Evolutionary conservation across 2,113 vertebrate species (phyloP).

Genomic region (Labeo catla): DNA sequence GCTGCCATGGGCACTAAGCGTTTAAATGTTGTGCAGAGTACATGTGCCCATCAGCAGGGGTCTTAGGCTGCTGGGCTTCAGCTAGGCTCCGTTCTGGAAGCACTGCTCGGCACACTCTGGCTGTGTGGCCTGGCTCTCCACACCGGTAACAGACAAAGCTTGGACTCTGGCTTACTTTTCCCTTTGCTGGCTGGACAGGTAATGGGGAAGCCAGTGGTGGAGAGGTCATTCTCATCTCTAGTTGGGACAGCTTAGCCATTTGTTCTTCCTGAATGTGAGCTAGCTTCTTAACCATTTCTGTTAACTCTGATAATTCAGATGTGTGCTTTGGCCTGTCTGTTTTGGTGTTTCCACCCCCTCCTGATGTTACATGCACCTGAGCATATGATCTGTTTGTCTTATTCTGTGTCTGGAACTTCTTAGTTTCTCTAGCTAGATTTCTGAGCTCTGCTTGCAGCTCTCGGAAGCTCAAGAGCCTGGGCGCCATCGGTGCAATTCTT

Average conservation of each 20-base stretch:
- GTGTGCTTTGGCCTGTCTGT: background rate
- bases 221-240: too few species aligned
- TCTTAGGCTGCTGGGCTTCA: background rate
- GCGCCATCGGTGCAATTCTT: too few species aligned
- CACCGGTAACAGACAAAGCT: conserved; percentile 12
- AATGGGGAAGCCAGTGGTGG: too few species aligned
- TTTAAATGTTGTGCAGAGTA: conserved; percentile 44
- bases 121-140: conserved; percentile 19
- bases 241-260: conserved; percentile 34
- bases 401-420: too few species aligned
- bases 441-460: too few species aligned
- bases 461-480: too few species aligned
- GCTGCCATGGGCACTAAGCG: conserved; percentile 27
- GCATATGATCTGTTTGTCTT: too few species aligned
- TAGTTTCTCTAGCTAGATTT: too few species aligned
- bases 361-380: too few species aligned
- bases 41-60: background rate
- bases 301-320: conserved; percentile 30
- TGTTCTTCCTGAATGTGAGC: conserved; percentile 36
- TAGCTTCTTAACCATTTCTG: conserved; percentile 40
- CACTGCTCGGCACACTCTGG: background rate
- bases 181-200: background rate
- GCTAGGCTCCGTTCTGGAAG: background rate
- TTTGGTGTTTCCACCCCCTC: too few species aligned
- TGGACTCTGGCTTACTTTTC: background rate